Percentiles rank a stretch among this genome's conserved stretches.
These are phyloP conservation scores for Drosophila vallismaia DNA, from an alignment of 2,888 invertebrate genomes.

Conservation along the genomic window DNA sequence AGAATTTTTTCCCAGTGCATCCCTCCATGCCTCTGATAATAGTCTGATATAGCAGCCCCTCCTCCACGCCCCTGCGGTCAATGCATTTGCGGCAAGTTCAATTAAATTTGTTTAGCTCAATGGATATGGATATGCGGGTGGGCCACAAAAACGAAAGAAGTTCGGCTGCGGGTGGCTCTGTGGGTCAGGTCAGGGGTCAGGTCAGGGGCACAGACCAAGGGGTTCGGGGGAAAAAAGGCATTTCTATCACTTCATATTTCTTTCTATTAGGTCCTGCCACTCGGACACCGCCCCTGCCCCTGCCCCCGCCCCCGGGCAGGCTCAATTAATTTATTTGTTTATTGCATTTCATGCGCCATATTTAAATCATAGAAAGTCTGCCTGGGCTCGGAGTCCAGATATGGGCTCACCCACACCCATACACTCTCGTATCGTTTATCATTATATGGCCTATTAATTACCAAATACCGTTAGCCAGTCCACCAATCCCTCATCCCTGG, in stretches of 20 bases:
- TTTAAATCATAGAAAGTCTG: conserved; percentile 68
- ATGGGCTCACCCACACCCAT: conserved; percentile 8
- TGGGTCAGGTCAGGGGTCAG: background rate
- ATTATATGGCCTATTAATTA: conserved; percentile 78
- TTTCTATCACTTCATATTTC: conserved; percentile 75
- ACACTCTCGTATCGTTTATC: conserved; percentile 60
- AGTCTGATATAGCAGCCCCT: background rate
- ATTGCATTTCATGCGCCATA: conserved; percentile 73
- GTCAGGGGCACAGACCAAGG: background rate
- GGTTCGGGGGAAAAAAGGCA: conserved; percentile 22
- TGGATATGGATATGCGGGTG: conserved; percentile 71
- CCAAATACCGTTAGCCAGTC: conserved; percentile 61
- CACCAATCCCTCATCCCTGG: conserved; percentile 32
- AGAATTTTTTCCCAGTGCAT: background rate
- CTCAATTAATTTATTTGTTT: conserved; percentile 78
- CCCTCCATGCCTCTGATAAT: background rate
- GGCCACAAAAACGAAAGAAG: conserved; percentile 12
- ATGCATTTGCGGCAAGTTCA: conserved; percentile 64
- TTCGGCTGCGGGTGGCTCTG: conserved; percentile 5
- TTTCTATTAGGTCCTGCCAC: conserved; percentile 39
- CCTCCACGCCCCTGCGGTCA: conserved; percentile 44
- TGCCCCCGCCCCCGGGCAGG: conserved; percentile 26
- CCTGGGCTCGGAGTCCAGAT: conserved; percentile 5
- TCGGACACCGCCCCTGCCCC: background rate
- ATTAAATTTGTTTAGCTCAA: conserved; percentile 70